Percentiles rank a stretch among this genome's conserved stretches.
Conservation (phyloP, 2,113 vertebrate genomes). For the Pontoporia blainvillei region DNA sequence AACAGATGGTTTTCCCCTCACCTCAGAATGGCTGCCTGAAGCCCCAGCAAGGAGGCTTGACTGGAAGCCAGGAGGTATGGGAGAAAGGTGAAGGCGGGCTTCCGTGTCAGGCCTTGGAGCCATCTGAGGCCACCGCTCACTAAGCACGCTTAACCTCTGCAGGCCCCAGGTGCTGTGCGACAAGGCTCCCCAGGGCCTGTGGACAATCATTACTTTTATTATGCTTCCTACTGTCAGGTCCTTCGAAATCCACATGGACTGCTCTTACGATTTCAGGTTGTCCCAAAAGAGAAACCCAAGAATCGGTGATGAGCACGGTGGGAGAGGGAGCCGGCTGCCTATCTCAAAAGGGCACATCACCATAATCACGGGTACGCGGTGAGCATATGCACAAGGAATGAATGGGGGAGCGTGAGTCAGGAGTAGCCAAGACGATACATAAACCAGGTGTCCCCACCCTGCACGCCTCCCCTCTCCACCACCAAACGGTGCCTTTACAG, state of each 20-base stretch:
- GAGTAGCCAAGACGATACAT: not conserved
- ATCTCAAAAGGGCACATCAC: slow-evolving; percentile 68
- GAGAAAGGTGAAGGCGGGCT: not conserved
- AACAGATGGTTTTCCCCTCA: not conserved
- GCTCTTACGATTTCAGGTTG: slow-evolving; percentile 57
- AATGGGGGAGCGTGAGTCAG: not conserved
- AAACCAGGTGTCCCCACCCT: not conserved
- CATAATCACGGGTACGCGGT: slow-evolving; percentile 38
- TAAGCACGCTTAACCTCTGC: slow-evolving; percentile 36
- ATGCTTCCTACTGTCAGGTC: slow-evolving; percentile 56
- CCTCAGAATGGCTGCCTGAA: not conserved
- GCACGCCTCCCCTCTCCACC: not conserved
- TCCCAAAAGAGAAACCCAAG: slow-evolving; percentile 62
- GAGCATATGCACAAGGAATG: slow-evolving; percentile 56
- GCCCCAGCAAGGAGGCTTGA: not conserved
- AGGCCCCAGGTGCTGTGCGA: not conserved
- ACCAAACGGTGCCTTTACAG: not conserved
- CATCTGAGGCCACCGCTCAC: not conserved
- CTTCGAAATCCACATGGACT: slow-evolving; percentile 55
- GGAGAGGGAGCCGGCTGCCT: slow-evolving; percentile 41
- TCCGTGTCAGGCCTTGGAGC: not conserved
- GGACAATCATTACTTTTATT: slow-evolving; percentile 65
- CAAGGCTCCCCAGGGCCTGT: slow-evolving; percentile 34
- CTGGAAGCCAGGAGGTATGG: not conserved
- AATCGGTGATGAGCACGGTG: slow-evolving; percentile 48